Evolutionary conservation across 92 coral and sea anemone genomes (phyloP).

Genomic region (Epizoanthus ramosus): DNA sequence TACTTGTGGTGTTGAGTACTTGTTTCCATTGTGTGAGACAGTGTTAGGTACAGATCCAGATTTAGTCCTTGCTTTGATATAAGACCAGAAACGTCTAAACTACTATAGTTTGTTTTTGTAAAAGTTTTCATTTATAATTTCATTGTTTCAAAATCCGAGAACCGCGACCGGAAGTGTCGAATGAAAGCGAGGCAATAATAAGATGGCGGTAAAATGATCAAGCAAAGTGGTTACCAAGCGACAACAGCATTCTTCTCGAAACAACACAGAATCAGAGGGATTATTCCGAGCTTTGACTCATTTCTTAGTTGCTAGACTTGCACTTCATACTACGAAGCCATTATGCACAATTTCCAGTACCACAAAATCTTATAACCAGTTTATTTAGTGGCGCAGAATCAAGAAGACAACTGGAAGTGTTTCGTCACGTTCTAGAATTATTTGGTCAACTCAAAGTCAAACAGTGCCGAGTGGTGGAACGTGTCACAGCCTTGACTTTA

Average conservation of each 20-base stretch:
- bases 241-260: background rate
- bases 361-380: background rate
- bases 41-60: slow-evolving; percentile 37
- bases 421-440: too few relatives aligned
- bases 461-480: background rate
- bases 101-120: too few relatives aligned
- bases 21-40: slow-evolving; percentile 6
- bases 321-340: background rate
- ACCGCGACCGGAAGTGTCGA: too few relatives aligned
- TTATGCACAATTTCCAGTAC: background rate
- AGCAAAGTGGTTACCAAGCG: slow-evolving; percentile 38
- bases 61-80: slow-evolving; percentile 48
- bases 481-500: background rate
- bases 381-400: background rate
- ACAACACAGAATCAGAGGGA: background rate
- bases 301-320: too few relatives aligned
- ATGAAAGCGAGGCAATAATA: slow-evolving; percentile 26
- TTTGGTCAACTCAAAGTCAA: too few relatives aligned
- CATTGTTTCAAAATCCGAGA: too few relatives aligned
- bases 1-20: background rate
- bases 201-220: slow-evolving; percentile 19
- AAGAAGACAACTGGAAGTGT: background rate
- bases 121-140: too few relatives aligned
- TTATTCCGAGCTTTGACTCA: background rate
- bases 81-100: too few relatives aligned